Percentiles rank a stretch among this genome's conserved stretches.
Evolutionary conservation across 2,888 invertebrate species (phyloP).

Genomic region (Dyspetes luteomarginatus): DNA sequence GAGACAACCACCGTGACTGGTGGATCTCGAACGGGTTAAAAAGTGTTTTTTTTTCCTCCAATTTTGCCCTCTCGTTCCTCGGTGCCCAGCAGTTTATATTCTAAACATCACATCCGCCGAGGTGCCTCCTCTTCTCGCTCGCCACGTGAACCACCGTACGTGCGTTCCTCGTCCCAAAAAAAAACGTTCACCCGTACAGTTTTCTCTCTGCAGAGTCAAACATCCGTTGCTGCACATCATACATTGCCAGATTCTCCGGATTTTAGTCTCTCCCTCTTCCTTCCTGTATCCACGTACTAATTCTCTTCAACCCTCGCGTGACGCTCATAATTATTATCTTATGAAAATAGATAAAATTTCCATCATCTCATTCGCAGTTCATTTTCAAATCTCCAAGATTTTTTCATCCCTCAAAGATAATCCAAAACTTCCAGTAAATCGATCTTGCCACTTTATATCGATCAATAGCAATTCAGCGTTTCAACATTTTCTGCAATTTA

Average conservation of each 20-base stretch:
- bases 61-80: constrained; percentile 25
- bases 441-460: too few species aligned
- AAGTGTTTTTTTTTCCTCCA: constrained; percentile 9
- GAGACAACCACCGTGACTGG: constrained; percentile 48
- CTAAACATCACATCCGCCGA: constrained; percentile 80
- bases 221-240: constrained; percentile 76
- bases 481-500: too few species aligned
- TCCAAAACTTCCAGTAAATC: too few species aligned
- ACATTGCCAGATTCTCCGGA: constrained; percentile 64
- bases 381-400: not conserved
- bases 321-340: not conserved
- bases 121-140: not conserved
- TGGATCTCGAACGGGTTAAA: constrained; percentile 38
- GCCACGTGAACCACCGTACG: not conserved
- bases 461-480: too few species aligned
- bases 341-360: not conserved
- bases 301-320: not conserved
- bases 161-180: not conserved
- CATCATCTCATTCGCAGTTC: not conserved
- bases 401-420: too few species aligned
- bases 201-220: constrained; percentile 72
- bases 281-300: constrained; percentile 13
- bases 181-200: constrained; percentile 14
- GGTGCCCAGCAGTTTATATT: constrained; percentile 56
- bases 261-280: constrained; percentile 18